These are phyloP conservation scores for Passer domesticus DNA, from an alignment of 2,113 vertebrate genomes.

Conservation along the genomic window DNA sequence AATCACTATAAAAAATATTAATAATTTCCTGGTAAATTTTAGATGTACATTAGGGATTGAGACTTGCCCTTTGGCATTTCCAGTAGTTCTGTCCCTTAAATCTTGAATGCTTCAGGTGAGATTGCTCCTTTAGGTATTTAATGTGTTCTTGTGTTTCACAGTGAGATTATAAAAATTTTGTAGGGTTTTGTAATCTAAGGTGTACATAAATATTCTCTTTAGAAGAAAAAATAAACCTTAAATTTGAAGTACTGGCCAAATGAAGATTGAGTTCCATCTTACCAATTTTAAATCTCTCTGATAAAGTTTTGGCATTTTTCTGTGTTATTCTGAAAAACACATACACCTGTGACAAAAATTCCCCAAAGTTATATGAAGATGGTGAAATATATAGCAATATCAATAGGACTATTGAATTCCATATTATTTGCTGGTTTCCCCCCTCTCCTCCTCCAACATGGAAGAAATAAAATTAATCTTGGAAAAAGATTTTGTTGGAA, in stretches of 20 bases:
- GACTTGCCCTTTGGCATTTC: neutral
- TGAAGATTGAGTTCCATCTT: neutral
- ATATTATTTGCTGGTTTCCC: neutral
- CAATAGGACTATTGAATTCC: neutral
- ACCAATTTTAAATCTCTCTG: neutral
- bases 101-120: neutral
- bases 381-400: neutral
- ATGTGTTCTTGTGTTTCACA: neutral
- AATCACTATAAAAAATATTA: neutral
- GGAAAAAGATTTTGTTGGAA: neutral
- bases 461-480: neutral
- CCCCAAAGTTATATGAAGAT: neutral
- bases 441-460: neutral
- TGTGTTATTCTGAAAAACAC: neutral
- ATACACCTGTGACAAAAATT: neutral
- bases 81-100: neutral
- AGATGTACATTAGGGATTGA: neutral
- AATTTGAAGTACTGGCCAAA: neutral
- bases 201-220: neutral
- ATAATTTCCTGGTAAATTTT: neutral
- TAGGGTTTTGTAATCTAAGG: neutral
- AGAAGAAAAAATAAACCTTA: neutral
- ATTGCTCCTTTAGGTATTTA: neutral
- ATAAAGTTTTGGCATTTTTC: neutral
- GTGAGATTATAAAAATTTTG: neutral